Evolutionary conservation across 2,888 invertebrate species (phyloP).

Genomic region (Epinotia demarniana): DNA sequence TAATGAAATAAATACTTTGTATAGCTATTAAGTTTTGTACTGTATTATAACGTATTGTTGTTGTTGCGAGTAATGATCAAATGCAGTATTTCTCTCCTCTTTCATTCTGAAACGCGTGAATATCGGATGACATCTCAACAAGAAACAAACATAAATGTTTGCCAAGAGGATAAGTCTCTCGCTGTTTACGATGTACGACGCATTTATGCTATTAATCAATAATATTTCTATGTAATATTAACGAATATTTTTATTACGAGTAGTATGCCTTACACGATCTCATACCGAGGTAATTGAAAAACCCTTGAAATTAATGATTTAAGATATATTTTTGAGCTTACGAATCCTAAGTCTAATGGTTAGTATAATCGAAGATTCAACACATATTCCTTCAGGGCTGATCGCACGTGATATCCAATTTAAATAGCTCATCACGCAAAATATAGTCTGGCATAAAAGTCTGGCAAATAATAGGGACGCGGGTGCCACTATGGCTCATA

Average conservation of each 20-base stretch:
- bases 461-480: too few relatives aligned
- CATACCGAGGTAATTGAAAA: too few relatives aligned
- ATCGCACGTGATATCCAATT: background rate
- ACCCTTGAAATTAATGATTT: too few relatives aligned
- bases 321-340: too few relatives aligned
- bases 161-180: background rate
- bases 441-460: background rate
- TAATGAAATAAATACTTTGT: too few relatives aligned
- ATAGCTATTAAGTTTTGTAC: too few relatives aligned
- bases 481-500: too few relatives aligned
- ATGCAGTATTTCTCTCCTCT: too few relatives aligned
- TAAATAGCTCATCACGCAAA: conserved; percentile 10
- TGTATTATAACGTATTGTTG: too few relatives aligned
- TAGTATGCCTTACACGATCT: too few relatives aligned
- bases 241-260: too few relatives aligned
- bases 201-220: background rate
- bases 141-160: background rate
- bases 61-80: background rate
- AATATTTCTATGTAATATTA: too few relatives aligned
- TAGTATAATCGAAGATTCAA: background rate
- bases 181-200: background rate
- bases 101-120: background rate
- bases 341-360: background rate
- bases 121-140: background rate
- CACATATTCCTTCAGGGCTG: background rate